Conservation (phyloP, 1,140 invertebrate species). For the Xylocopa sonorina region DNA sequence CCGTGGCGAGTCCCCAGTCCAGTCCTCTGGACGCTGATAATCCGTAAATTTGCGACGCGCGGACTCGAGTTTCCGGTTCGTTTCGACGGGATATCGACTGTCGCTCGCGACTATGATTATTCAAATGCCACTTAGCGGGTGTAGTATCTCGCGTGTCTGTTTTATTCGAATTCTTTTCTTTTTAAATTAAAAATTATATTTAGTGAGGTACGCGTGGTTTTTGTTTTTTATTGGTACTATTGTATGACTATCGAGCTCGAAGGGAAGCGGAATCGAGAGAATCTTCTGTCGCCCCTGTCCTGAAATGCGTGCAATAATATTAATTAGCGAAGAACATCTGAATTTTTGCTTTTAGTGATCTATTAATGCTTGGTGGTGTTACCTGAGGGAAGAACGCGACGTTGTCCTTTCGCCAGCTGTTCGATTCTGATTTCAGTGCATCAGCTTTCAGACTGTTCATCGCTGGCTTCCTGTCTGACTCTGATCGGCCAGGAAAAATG, state of each 20-base stretch:
- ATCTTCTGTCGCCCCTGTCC: neutral
- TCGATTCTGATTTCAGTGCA: neutral
- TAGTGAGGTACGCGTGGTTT: neutral
- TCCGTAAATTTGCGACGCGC: neutral
- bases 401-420: neutral
- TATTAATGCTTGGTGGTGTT: neutral
- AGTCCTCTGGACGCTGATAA: neutral
- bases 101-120: neutral
- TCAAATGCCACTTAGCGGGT: neutral
- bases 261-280: slow-evolving; percentile 22
- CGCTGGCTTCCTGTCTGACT: neutral
- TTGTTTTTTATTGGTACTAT: neutral
- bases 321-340: neutral
- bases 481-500: slow-evolving; percentile 50
- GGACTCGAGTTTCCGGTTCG: neutral
- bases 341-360: neutral
- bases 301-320: slow-evolving; percentile 5
- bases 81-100: neutral
- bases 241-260: neutral
- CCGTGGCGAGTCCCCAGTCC: neutral
- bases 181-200: too few relatives aligned
- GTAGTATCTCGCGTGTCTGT: neutral
- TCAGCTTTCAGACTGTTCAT: slow-evolving; percentile 52
- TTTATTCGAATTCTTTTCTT: too few relatives aligned
- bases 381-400: slow-evolving; percentile 64